phyloP scores from a whole-genome alignment of 1,140 invertebrate species.

The Carcinoscorpius rotundicauda region DNA sequence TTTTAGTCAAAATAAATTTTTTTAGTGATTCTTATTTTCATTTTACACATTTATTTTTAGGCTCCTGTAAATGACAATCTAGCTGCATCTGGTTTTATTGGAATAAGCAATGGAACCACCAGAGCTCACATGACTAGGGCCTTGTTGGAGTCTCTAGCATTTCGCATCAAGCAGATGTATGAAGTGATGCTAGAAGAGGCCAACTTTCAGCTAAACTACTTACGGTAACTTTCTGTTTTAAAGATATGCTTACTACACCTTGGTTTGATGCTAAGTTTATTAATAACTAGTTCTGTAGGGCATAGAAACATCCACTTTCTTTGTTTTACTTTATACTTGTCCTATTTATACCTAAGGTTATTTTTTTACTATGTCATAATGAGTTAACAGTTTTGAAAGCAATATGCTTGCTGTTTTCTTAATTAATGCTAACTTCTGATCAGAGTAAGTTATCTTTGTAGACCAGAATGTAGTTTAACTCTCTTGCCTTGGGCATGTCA shows the following conservation, averaged over 20 bases:
- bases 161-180: slow-evolving; percentile 63
- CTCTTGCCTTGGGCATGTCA: too few species aligned
- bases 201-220: slow-evolving; percentile 40
- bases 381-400: too few species aligned
- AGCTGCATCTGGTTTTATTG: slow-evolving; percentile 70
- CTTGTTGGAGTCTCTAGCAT: slow-evolving; percentile 75
- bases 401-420: too few species aligned
- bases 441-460: too few species aligned
- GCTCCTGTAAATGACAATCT: slow-evolving; percentile 74
- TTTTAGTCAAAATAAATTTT: background rate
- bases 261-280: too few species aligned
- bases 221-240: slow-evolving; percentile 42
- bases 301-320: background rate
- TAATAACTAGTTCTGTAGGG: too few species aligned
- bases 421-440: too few species aligned
- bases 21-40: too few species aligned
- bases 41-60: slow-evolving; percentile 35
- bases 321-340: background rate
- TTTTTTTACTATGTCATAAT: too few species aligned
- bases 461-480: too few species aligned
- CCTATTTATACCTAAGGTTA: too few species aligned
- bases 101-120: slow-evolving; percentile 61
- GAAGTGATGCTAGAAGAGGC: slow-evolving; percentile 53
- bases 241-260: too few species aligned
- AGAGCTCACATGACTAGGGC: slow-evolving; percentile 67